A percentile compares a stretch with the other conserved stretches of the same genome.
Conservation (phyloP, 2,888 invertebrate species). For the Pseudococcus longispinus region DNA sequence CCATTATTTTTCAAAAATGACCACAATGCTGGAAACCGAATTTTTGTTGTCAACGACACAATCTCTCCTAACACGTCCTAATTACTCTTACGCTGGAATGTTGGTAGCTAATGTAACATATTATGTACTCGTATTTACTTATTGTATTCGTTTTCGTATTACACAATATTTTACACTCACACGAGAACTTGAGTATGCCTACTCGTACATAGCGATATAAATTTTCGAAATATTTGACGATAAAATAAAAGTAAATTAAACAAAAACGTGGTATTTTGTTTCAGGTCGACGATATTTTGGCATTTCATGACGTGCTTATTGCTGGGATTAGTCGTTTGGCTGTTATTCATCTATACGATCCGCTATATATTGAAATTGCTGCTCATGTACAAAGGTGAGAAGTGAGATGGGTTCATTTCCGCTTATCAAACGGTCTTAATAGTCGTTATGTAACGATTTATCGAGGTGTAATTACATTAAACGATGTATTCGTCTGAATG, state of each 20-base stretch:
- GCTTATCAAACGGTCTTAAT: not conserved
- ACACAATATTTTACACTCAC: not conserved
- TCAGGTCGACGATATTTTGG: conserved; percentile 73
- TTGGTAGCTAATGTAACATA: not conserved
- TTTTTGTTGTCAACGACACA: not conserved
- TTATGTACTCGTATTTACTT: not conserved
- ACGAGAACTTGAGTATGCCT: not conserved
- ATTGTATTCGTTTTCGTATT: not conserved
- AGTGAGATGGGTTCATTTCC: not conserved
- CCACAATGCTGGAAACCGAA: not conserved
- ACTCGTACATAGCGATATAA: not conserved
- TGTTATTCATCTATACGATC: conserved; percentile 82
- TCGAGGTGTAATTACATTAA: not conserved
- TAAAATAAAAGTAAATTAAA: not conserved
- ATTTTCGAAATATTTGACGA: not conserved
- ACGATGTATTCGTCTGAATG: not conserved
- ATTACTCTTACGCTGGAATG: not conserved
- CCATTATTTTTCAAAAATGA: no score
- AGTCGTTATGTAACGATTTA: conserved; percentile 19
- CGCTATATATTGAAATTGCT: conserved; percentile 87
- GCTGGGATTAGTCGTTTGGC: conserved; percentile 83
- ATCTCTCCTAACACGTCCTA: not conserved
- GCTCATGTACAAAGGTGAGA: conserved; percentile 85
- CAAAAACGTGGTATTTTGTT: conserved; percentile 59
- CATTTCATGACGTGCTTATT: conserved; percentile 77